Evolutionary conservation across 1,140 invertebrate species (phyloP).

Genomic region (Bathynomus jamesi): DNA sequence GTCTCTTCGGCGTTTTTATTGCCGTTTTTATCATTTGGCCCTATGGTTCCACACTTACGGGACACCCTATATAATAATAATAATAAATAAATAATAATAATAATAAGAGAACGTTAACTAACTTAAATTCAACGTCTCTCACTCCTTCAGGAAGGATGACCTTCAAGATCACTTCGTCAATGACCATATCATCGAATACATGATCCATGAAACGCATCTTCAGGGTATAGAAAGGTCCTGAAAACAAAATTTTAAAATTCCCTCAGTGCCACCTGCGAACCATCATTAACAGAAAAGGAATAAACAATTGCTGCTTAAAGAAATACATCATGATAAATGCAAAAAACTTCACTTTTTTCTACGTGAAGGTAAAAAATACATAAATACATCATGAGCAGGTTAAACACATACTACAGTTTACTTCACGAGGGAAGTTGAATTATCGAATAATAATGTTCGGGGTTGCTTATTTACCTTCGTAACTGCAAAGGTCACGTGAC

Average conservation of each 20-base stretch:
- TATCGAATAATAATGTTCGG: too few relatives aligned
- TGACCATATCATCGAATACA: constrained; percentile 91
- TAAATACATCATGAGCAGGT: constrained; percentile 3
- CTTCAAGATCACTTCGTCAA: constrained; percentile 81
- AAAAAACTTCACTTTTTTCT: too few relatives aligned
- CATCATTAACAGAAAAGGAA: not conserved
- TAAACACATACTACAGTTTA: constrained; percentile 2
- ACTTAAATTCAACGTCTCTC: constrained; percentile 65
- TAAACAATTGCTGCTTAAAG: not conserved
- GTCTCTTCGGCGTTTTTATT: too few relatives aligned
- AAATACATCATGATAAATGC: too few relatives aligned
- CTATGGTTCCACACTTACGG: not conserved
- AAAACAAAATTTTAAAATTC: constrained; percentile 17
- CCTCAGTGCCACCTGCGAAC: not conserved
- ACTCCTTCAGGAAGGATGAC: constrained; percentile 93
- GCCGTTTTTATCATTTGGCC: too few relatives aligned
- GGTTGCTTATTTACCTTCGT: too few relatives aligned
- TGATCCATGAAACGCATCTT: constrained; percentile 92
- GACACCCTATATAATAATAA: not conserved
- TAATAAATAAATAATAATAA: not conserved
- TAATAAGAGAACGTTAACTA: not conserved
- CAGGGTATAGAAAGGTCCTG: constrained; percentile 64
- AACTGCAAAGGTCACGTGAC: too few relatives aligned
- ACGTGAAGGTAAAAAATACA: not conserved
- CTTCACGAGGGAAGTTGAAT: too few relatives aligned